Conservation (phyloP, 2,888 invertebrate species). For the Orthosia gothica region DNA sequence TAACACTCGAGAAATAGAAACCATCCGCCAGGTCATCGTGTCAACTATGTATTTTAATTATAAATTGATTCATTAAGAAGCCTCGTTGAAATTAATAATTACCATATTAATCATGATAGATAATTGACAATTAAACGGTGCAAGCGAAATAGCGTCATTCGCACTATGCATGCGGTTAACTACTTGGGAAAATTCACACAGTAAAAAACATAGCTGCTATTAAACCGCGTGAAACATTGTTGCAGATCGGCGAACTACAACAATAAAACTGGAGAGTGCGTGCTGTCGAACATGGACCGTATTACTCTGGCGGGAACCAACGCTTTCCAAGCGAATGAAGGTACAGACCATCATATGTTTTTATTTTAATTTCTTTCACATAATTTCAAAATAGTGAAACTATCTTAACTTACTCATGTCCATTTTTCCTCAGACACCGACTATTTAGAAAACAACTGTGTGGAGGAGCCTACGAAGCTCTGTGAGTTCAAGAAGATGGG, state of each 20-base stretch:
- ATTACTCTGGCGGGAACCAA: constrained; percentile 96
- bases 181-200: constrained; percentile 87
- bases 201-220: constrained; percentile 78
- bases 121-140: constrained; percentile 70
- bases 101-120: constrained; percentile 61
- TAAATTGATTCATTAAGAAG: constrained; percentile 44
- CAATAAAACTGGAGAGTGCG: constrained; percentile 96
- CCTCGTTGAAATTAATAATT: constrained; percentile 54
- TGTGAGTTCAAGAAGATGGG: constrained; percentile 98
- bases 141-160: constrained; percentile 71
- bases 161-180: constrained; percentile 71
- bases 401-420: constrained; percentile 24
- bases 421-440: constrained; percentile 90
- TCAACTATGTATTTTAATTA: constrained; percentile 55
- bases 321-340: constrained; percentile 94
- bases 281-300: constrained; percentile 97
- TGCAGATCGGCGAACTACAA: constrained; percentile 97
- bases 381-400: constrained; percentile 33
- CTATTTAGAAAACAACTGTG: constrained; percentile 98
- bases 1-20: constrained; percentile 55
- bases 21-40: constrained; percentile 59
- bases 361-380: constrained; percentile 49
- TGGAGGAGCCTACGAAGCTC: constrained; percentile 98
- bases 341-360: constrained; percentile 75
- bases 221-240: constrained; percentile 84